Conservation (phyloP, 2,888 invertebrate species). For the Lamellibrachia columna region DNA sequence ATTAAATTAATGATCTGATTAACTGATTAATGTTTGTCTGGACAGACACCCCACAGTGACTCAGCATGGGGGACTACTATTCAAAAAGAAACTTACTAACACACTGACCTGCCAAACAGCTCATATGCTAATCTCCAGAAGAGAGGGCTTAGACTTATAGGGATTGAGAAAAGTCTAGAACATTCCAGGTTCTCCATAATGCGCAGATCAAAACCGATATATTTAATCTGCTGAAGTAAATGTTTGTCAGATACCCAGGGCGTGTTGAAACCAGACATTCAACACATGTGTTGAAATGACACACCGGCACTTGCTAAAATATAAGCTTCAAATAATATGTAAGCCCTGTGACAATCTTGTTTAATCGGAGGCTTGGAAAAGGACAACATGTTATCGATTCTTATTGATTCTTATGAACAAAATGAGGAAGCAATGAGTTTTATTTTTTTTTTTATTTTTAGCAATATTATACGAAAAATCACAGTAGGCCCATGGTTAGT, state of each 20-base stretch:
- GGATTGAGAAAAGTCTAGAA: background rate
- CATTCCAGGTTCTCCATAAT: background rate
- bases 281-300: background rate
- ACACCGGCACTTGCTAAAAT: background rate
- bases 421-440: too few species aligned
- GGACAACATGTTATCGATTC: too few species aligned
- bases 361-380: too few species aligned
- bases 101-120: background rate
- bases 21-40: background rate
- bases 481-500: too few species aligned
- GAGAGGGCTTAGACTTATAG: background rate
- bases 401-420: too few species aligned
- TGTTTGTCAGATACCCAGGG: background rate
- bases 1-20: background rate
- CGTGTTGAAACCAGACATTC: background rate
- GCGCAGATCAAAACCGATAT: background rate
- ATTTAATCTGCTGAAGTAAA: background rate
- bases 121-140: background rate
- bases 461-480: too few species aligned
- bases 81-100: background rate
- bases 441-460: too few species aligned
- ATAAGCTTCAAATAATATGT: background rate
- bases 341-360: too few species aligned
- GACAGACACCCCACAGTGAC: background rate
- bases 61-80: background rate